Conservation (phyloP, 2,113 vertebrate species). For the Anhinga anhinga region DNA sequence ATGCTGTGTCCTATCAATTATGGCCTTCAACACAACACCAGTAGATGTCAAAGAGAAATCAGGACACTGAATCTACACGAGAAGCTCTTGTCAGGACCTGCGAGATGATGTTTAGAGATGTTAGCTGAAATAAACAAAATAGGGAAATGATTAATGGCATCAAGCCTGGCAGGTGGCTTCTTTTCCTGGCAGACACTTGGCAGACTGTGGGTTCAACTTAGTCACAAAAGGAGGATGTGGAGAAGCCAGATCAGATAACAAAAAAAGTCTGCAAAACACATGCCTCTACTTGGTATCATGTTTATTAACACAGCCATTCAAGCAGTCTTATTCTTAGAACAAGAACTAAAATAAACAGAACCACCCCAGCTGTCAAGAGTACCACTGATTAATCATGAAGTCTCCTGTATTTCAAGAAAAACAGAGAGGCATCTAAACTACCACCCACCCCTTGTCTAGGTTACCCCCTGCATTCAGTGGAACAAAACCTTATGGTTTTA, state of each 20-base stretch:
- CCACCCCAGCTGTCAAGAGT: neutral
- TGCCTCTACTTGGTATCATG: neutral
- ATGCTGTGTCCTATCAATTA: neutral
- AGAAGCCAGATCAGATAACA: conserved; percentile 1
- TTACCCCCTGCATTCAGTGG: neutral
- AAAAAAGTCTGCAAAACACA: conserved; percentile 23
- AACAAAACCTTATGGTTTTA: neutral
- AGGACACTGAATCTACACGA: neutral
- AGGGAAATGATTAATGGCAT: conserved; percentile 28
- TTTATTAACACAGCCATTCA: conserved; percentile 29
- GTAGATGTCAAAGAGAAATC: neutral
- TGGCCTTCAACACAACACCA: neutral
- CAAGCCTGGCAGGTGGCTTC: neutral
- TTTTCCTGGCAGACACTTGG: neutral
- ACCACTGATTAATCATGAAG: neutral
- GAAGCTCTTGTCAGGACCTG: neutral
- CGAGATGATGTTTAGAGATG: neutral
- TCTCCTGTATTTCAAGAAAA: neutral
- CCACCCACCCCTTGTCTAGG: neutral
- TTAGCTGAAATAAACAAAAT: conserved; percentile 7
- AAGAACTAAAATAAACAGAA: conserved; percentile 12
- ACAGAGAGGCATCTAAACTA: neutral
- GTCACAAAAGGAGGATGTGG: conserved; percentile 33
- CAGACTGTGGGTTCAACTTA: conserved; percentile 27
- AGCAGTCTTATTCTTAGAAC: conserved; percentile 25